Conservation (phyloP, 1,140 invertebrate genomes). For the Drosophila rufa region DNA sequence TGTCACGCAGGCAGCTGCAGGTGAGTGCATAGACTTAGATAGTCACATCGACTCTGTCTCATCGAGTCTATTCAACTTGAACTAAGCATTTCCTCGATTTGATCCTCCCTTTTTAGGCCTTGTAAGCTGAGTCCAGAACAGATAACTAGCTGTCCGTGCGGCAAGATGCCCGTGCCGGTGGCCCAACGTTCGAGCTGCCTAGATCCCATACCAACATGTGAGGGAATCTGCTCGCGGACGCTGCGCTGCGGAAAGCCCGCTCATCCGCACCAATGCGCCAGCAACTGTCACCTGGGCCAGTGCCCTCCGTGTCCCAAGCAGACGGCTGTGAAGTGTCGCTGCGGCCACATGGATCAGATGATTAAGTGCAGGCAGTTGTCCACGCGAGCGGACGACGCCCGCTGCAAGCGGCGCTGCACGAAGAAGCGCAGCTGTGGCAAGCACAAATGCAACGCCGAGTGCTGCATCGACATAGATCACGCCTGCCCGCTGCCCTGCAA, state of each 20-base stretch:
- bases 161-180: conserved; percentile 87
- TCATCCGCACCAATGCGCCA: conserved; percentile 89
- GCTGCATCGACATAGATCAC: conserved; percentile 95
- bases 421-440: conserved; percentile 93
- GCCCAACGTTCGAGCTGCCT: conserved; percentile 89
- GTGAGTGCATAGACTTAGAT: neutral
- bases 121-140: conserved; percentile 88
- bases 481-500: conserved; percentile 93
- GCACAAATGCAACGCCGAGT: conserved; percentile 94
- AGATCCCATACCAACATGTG: conserved; percentile 95
- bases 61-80: too few relatives aligned
- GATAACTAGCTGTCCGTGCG: conserved; percentile 94
- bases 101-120: conserved; percentile 35
- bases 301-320: conserved; percentile 93
- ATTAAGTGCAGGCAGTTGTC: conserved; percentile 91
- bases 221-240: conserved; percentile 91
- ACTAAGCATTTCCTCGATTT: neutral
- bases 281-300: conserved; percentile 90
- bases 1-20: conserved; percentile 91
- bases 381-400: conserved; percentile 89
- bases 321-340: conserved; percentile 94
- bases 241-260: conserved; percentile 92
- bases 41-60: too few relatives aligned
- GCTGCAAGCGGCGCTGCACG: conserved; percentile 95
- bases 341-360: conserved; percentile 94